These are phyloP conservation scores for Elgaria multicarinata DNA, from an alignment of 2,113 vertebrate species.

Conservation along the genomic window DNA sequence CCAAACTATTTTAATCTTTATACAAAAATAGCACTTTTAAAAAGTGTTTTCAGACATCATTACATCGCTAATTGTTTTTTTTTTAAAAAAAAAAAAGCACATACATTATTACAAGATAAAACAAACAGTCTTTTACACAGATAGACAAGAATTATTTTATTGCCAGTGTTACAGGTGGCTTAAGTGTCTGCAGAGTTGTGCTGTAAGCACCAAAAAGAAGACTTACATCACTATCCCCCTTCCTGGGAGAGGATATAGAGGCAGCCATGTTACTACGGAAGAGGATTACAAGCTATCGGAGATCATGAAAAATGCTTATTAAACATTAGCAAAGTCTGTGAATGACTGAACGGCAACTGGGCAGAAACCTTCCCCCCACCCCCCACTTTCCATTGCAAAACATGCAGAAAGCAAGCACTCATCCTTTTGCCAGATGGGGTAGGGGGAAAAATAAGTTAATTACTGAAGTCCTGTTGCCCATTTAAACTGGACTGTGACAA, in stretches of 20 bases:
- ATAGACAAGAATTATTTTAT: slow-evolving; percentile 50
- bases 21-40: slow-evolving; percentile 71
- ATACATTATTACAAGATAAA: slow-evolving; percentile 55
- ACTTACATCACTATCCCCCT: not conserved
- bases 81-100: slow-evolving; percentile 46
- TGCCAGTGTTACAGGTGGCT: slow-evolving; percentile 56
- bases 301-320: not conserved
- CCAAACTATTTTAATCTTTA: slow-evolving; percentile 80
- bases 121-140: slow-evolving; percentile 42
- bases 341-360: not conserved
- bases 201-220: not conserved
- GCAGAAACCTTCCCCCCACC: not conserved
- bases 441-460: not conserved
- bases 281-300: not conserved
- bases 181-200: slow-evolving; percentile 22
- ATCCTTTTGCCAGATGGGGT: not conserved
- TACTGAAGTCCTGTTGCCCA: not conserved
- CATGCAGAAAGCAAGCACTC: not conserved
- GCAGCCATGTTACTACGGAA: not conserved
- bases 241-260: slow-evolving; percentile 25
- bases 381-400: not conserved
- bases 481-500: not conserved
- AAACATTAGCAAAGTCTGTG: not conserved
- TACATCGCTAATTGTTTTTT: slow-evolving; percentile 48
- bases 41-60: slow-evolving; percentile 61